A percentile compares a stretch with the other conserved stretches of the same genome.
Evolutionary conservation across 2,888 invertebrate genomes (phyloP).

Genomic region (Hypsopygia costalis): DNA sequence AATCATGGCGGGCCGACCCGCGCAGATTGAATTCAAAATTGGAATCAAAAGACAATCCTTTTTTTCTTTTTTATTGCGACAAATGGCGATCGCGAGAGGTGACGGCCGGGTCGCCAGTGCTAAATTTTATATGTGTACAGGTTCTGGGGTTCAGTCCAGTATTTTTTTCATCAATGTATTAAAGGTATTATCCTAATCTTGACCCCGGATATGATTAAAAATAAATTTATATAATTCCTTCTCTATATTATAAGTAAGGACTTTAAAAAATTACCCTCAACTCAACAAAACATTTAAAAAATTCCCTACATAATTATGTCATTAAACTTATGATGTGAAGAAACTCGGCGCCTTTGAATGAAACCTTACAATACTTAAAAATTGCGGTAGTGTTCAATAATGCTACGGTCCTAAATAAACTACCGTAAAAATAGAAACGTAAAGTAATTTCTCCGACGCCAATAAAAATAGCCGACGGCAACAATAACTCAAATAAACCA

Average conservation of each 20-base stretch:
- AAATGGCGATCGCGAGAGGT: constrained; percentile 50
- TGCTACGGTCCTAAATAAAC: constrained; percentile 58
- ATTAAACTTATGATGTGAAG: too few species aligned
- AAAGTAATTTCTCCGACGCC: constrained; percentile 40
- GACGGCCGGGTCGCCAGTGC: constrained; percentile 51
- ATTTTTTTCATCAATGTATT: background rate
- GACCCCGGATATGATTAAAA: too few species aligned
- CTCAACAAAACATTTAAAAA: too few species aligned
- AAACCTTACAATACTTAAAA: constrained; percentile 19
- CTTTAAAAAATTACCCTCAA: too few species aligned
- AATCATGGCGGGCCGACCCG: constrained; percentile 71
- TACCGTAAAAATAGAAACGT: constrained; percentile 57
- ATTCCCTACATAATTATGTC: too few species aligned
- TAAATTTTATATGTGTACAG: constrained; percentile 61
- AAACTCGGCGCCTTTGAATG: too few species aligned
- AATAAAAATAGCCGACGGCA: constrained; percentile 23
- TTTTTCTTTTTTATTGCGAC: constrained; percentile 65
- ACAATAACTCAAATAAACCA: constrained; percentile 14
- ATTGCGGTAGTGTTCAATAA: constrained; percentile 58
- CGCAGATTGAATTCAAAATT: constrained; percentile 77
- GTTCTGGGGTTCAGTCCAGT: constrained; percentile 23
- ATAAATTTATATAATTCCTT: too few species aligned
- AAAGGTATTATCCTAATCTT: too few species aligned
- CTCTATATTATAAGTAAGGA: too few species aligned
- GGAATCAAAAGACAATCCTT: constrained; percentile 76